Conservation (phyloP, 2,797 vertebrate genomes). For the Tympanoctomys barrerae region DNA sequence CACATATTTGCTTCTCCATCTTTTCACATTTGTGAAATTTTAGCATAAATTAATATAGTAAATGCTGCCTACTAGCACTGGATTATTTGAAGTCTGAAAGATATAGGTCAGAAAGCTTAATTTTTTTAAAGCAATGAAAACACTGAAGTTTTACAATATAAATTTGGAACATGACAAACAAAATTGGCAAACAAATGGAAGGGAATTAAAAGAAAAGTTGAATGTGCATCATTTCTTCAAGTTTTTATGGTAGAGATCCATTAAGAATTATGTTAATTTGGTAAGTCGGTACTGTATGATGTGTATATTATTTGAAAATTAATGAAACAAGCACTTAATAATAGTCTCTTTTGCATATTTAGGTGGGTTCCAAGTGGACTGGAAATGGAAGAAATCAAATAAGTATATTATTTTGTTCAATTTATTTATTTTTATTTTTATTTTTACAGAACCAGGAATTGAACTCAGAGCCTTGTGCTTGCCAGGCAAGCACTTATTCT, state of each 20-base stretch:
- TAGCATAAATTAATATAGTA: background rate
- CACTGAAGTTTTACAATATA: background rate
- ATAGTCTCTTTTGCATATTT: slow-evolving; percentile 6
- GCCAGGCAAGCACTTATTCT: too few relatives aligned
- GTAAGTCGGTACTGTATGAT: slow-evolving; percentile 3
- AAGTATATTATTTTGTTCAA: slow-evolving; percentile 48
- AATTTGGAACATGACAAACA: background rate
- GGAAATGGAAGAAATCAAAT: background rate
- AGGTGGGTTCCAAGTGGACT: background rate
- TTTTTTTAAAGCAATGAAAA: slow-evolving; percentile 42
- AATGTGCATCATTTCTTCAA: background rate
- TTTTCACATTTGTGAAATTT: background rate
- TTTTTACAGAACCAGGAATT: too few relatives aligned
- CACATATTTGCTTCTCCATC: background rate
- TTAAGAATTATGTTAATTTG: slow-evolving; percentile 18
- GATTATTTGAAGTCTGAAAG: slow-evolving; percentile 19
- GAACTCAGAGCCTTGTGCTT: too few relatives aligned
- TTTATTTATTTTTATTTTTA: background rate
- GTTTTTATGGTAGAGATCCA: background rate
- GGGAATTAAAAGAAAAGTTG: slow-evolving; percentile 4
- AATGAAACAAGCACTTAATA: slow-evolving; percentile 1
- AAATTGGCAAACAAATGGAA: background rate
- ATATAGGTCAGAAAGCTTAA: background rate
- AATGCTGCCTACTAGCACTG: slow-evolving; percentile 34
- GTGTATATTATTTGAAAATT: background rate